Conservation (phyloP, 2,888 invertebrate species). For the Microplitis deprimator region DNA sequence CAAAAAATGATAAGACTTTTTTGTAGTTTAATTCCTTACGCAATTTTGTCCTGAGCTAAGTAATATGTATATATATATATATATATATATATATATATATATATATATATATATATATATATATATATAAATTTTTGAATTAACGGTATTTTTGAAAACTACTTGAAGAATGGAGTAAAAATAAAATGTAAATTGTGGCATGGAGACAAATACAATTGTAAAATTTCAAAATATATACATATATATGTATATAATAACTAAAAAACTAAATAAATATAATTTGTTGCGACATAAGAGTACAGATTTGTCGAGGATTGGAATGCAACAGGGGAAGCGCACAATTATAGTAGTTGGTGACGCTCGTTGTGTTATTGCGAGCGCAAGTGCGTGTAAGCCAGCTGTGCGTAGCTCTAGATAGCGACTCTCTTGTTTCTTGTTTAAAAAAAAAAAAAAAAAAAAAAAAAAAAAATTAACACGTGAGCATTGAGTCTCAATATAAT, state of each 20-base stretch:
- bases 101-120: too few relatives aligned
- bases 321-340: conserved; percentile 60
- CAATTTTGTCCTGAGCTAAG: too few relatives aligned
- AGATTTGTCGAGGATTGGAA: conserved; percentile 1
- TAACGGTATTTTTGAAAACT: too few relatives aligned
- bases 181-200: too few relatives aligned
- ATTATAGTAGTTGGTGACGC: conserved; percentile 55
- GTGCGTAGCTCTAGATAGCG: conserved; percentile 7
- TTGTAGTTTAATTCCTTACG: too few relatives aligned
- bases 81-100: too few relatives aligned
- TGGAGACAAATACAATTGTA: too few relatives aligned
- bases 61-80: too few relatives aligned
- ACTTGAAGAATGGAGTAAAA: too few relatives aligned
- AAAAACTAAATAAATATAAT: conserved; percentile 2
- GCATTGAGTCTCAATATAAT: background rate
- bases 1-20: too few relatives aligned
- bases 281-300: conserved; percentile 54
- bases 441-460: too few relatives aligned
- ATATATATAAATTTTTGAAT: too few relatives aligned
- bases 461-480: conserved; percentile 16
- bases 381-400: conserved; percentile 31
- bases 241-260: background rate
- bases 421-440: background rate
- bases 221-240: conserved; percentile 62
- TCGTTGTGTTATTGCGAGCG: conserved; percentile 30